Base-by-base conservation (phyloP, 2,113 vertebrate species). In the Eptatretus burgeri region DNA sequence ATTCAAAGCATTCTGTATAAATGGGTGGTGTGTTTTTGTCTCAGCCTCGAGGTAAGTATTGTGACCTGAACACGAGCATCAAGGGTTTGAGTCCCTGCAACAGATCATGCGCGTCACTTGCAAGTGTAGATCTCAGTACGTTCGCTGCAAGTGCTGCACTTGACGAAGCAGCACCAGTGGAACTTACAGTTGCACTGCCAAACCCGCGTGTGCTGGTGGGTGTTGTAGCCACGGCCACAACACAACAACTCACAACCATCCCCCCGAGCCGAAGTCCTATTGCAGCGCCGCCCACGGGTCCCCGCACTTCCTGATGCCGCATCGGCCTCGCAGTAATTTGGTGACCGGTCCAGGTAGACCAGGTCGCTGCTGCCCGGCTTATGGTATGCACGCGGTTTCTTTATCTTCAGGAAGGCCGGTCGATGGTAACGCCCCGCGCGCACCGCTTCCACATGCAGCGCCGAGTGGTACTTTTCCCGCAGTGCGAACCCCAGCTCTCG, bases 111-210 rank as follows among this genome's bases (percentile, higher is more conserved):
- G 56, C 56, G 56, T 83, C 78, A 93, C 77, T 93, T 93, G 73
- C 87, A 91, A 2, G 84, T 89, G 65, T 88, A 83, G 63, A 95
- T 85, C 75, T 95, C 87, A 53, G 89, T 95, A 78, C 82, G 81
- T 75, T 98, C 91, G 0, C 84, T 98, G 78, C 91, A 98, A 0
- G 87, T 98, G 82, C 89, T 95, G 75, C 91, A 98, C 66, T 84
- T 94, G 19, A 98, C 91, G 0, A 87, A 91, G 76, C 91, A 98
- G 79, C 91, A 98, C 89, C 89, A 95, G 66, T 94, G 81, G 72
- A 98, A 98, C 71, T 91, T 94, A 73, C 91, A 98, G 79, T 95
- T 91, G 76, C 91, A 98, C 73, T 98, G 91, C 91, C 91, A 98
- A 51, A 94, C 84, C 0, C 85, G 73, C 0, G 89, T 89, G 67